Base-by-base conservation (phyloP, 1,140 invertebrate species). In the Lepeophtheirus salmonis region DNA sequence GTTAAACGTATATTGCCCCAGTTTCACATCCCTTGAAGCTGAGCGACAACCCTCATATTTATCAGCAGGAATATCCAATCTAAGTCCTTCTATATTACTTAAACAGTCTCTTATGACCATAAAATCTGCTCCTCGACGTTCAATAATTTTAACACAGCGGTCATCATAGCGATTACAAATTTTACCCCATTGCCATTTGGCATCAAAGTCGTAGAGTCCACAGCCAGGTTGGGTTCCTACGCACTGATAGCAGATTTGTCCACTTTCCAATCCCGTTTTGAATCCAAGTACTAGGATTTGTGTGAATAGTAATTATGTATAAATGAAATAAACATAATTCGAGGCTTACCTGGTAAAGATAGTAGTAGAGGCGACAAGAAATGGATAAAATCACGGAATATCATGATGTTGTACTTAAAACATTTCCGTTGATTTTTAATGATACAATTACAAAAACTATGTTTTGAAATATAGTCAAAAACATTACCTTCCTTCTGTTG, bases 51-150 rank as follows among this genome's bases (percentile, higher is more conserved):
- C 88, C 72, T 66, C 64, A 30, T 66, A 65, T 25, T 56, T 82
- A 72, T 91, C 89, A 1, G 86, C 86, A n/a, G 88, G 89, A 65
- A 91, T 84, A 67, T 92, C 88, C 21, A 80, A 84, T 58, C 87
- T 74, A 61, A 82, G 76, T 52, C 78, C 79, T 67, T 77, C 78
- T 14, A 91, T 70, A 12, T 81, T 78, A 66, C 87, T 91, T 1
- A 91, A 68, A 71, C 89, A 92, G 66, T 87, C 83, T 66, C 89
- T 75, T 0, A 83, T 91, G 20, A 91, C 83, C 0, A 85, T 74
- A 67, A 79, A 78, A 67, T 84, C 78, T 51, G 80, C 86, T 88
- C 67, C 59, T 14, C 30, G 24, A 14, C 49, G 23, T 30, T 60
- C 79, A 78, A 65, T 59, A 50, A 59, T 50, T 65, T 92, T 91